Conservation (phyloP, 1,140 invertebrate species). For the Chelonus insularis region DNA sequence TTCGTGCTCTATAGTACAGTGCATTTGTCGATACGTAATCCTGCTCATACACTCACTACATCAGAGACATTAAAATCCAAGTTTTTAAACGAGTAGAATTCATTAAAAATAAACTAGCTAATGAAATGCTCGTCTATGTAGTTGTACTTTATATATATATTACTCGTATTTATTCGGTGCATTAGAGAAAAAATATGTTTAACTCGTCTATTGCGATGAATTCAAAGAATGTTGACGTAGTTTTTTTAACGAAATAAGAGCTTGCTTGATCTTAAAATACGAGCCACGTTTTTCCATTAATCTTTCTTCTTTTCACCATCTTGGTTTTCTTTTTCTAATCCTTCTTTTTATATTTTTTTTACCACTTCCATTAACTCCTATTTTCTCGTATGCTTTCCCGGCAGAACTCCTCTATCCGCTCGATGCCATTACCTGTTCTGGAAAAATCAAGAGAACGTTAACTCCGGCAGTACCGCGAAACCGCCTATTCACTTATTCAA, state of each 20-base stretch:
- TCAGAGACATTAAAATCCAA: too few species aligned
- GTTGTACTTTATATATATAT: not conserved
- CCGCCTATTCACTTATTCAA: constrained; percentile 29
- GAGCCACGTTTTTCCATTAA: constrained; percentile 38
- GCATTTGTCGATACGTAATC: not conserved
- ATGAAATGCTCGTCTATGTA: not conserved
- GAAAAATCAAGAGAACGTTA: constrained; percentile 40
- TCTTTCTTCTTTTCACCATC: constrained; percentile 38
- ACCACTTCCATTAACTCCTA: constrained; percentile 45
- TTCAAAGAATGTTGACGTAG: not conserved
- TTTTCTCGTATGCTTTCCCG: constrained; percentile 37
- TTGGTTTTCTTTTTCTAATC: constrained; percentile 20
- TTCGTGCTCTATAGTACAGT: not conserved
- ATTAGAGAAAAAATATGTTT: not conserved
- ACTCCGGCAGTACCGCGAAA: constrained; percentile 29
- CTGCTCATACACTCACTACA: too few species aligned
- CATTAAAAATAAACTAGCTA: not conserved
- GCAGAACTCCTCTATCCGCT: not conserved
- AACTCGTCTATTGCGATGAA: not conserved
- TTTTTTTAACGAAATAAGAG: constrained; percentile 13
- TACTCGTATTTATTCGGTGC: too few species aligned
- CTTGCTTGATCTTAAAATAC: constrained; percentile 31
- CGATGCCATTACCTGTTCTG: constrained; percentile 24
- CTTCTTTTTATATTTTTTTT: constrained; percentile 29
- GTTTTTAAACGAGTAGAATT: not conserved